A percentile compares a stretch with the other conserved stretches of the same genome.
Evolutionary conservation across 2,797 vertebrate species (phyloP).

Genomic region (Amblyraja radiata): DNA sequence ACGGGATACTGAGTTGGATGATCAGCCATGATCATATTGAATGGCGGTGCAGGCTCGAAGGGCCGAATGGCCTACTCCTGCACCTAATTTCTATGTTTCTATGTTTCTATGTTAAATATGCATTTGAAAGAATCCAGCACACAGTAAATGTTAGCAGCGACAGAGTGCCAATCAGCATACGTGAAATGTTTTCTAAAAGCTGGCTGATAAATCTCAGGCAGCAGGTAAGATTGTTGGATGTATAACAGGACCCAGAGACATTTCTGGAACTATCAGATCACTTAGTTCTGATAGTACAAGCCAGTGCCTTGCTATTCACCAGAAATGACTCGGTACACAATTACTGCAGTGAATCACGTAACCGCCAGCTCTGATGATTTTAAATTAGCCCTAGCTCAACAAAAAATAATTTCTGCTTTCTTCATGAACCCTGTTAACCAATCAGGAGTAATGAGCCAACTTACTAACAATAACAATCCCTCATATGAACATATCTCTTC

Average conservation of each 20-base stretch:
- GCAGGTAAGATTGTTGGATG: not conserved
- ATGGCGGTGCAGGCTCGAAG: no score
- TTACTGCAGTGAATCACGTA: not conserved
- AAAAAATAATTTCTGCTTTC: not conserved
- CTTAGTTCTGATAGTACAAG: not conserved
- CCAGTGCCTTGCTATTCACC: not conserved
- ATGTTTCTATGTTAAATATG: no score
- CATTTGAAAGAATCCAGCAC: not conserved
- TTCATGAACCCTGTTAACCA: constrained; percentile 2
- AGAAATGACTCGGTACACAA: not conserved
- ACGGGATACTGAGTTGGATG: no score
- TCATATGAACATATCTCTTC: constrained; percentile 24
- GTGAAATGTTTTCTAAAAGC: not conserved
- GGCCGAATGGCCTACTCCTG: no score
- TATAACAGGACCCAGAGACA: not conserved
- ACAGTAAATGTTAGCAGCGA: not conserved
- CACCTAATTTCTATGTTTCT: no score
- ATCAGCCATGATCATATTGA: no score
- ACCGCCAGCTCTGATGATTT: not conserved
- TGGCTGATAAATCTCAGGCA: not conserved
- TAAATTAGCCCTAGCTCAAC: not conserved
- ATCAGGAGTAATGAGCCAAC: constrained; percentile 28
- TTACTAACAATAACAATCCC: constrained; percentile 28
- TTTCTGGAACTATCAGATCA: not conserved
- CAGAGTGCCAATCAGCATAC: not conserved